Evolutionary conservation across 2,113 vertebrate species (phyloP).

Genomic region (Microtus richardsoni): DNA sequence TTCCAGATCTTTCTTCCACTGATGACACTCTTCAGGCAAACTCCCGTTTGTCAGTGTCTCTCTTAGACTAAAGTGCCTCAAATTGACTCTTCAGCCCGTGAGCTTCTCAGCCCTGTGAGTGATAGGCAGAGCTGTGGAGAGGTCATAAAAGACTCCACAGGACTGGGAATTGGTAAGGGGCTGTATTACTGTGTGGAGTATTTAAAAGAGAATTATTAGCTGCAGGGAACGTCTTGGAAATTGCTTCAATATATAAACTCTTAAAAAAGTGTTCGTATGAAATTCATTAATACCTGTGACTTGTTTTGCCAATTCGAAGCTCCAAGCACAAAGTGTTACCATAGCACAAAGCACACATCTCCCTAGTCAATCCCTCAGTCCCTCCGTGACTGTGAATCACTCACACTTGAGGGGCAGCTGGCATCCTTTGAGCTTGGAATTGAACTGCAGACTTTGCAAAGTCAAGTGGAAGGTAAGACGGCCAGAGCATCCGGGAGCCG

Average conservation of each 20-base stretch:
- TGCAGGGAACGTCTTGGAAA: constrained; percentile 11
- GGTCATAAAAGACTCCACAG: background rate
- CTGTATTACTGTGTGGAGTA: constrained; percentile 35
- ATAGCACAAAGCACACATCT: background rate
- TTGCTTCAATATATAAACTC: constrained; percentile 30
- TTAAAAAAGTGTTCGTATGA: constrained; percentile 52
- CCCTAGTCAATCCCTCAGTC: background rate
- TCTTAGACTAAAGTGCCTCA: constrained; percentile 51
- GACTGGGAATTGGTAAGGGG: background rate
- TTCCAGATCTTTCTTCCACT: constrained; percentile 21
- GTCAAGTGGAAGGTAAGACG: constrained; percentile 65
- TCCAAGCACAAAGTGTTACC: background rate
- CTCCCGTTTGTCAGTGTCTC: constrained; percentile 46
- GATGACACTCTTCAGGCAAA: constrained; percentile 9
- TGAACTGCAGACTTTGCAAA: constrained; percentile 67
- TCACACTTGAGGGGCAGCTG: constrained; percentile 51
- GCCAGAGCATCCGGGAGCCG: constrained; percentile 4
- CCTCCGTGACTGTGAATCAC: constrained; percentile 66
- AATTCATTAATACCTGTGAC: constrained; percentile 54
- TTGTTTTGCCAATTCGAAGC: constrained; percentile 46
- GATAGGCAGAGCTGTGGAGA: background rate
- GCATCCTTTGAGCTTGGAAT: constrained; percentile 59
- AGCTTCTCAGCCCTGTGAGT: background rate
- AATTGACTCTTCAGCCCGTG: constrained; percentile 51
- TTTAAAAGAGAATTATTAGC: constrained; percentile 63